These are phyloP conservation scores for Epinephelus moara DNA, from an alignment of 2,113 vertebrate genomes.

Conservation along the genomic window DNA sequence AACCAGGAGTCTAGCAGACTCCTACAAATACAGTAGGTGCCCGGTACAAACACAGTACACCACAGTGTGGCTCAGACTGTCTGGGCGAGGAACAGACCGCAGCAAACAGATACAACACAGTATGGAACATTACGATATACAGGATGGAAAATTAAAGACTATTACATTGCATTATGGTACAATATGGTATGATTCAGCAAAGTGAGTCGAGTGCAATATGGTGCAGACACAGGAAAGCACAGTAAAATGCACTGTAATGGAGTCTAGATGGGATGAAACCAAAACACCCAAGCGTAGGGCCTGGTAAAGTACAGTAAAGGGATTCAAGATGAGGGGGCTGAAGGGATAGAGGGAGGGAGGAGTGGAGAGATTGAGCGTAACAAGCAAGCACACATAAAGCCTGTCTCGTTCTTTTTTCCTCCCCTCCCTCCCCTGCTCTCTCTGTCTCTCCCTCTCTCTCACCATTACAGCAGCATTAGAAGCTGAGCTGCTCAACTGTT, in stretches of 20 bases:
- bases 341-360: constrained; percentile 56
- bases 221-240: background rate
- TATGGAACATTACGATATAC: constrained; percentile 9
- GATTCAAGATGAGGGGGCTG: constrained; percentile 73
- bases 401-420: constrained; percentile 67
- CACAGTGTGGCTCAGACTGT: constrained; percentile 36
- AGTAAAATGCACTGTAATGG: background rate
- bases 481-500: constrained; percentile 84
- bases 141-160: constrained; percentile 4
- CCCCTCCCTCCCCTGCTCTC: constrained; percentile 34
- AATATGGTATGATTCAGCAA: background rate
- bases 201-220: background rate
- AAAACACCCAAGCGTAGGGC: constrained; percentile 19
- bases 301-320: constrained; percentile 64
- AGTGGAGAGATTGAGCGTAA: constrained; percentile 75
- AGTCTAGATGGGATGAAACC: constrained; percentile 32
- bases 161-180: background rate
- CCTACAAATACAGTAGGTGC: constrained; percentile 30
- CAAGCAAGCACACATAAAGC: constrained; percentile 80
- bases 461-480: constrained; percentile 83
- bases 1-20: constrained; percentile 45
- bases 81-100: constrained; percentile 18
- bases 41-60: constrained; percentile 36
- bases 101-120: constrained; percentile 23
- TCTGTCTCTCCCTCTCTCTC: constrained; percentile 64